Percentiles rank a stretch among this genome's conserved stretches.
These are phyloP conservation scores for Vanessa atalanta DNA, from an alignment of 1,140 invertebrate species.

Conservation along the genomic window DNA sequence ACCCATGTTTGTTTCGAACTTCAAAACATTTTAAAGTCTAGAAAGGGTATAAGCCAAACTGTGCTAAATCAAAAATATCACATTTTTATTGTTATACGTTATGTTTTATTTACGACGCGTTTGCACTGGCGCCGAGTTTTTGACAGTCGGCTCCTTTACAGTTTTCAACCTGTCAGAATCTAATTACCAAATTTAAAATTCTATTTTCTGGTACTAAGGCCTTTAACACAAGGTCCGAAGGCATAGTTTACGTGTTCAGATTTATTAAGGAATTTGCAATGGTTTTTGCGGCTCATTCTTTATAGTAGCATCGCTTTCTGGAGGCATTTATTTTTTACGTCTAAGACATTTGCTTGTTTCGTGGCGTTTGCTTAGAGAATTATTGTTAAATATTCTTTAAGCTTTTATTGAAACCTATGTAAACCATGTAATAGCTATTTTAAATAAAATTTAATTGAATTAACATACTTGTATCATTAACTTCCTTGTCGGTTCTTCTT, in stretches of 20 bases:
- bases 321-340: slow-evolving; percentile 37
- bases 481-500: too few species aligned
- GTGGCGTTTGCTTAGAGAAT: slow-evolving; percentile 3
- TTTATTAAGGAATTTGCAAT: slow-evolving; percentile 5
- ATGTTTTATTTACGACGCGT: slow-evolving; percentile 62
- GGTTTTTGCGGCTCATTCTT: slow-evolving; percentile 65
- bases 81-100: slow-evolving; percentile 49
- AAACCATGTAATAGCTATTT: too few species aligned
- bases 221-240: slow-evolving; percentile 18
- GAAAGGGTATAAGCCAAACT: slow-evolving; percentile 36
- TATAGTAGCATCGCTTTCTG: slow-evolving; percentile 61
- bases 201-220: slow-evolving; percentile 1
- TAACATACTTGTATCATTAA: too few species aligned
- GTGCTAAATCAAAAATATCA: slow-evolving; percentile 46
- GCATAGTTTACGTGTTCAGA: slow-evolving; percentile 10
- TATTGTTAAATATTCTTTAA: neutral
- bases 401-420: too few species aligned
- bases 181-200: slow-evolving; percentile 60
- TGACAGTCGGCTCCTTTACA: slow-evolving; percentile 73
- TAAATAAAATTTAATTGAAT: too few species aligned
- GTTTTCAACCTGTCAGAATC: slow-evolving; percentile 70
- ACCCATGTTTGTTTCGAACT: neutral
- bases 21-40: slow-evolving; percentile 1
- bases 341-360: slow-evolving; percentile 15
- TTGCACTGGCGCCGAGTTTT: slow-evolving; percentile 65